Conservation (phyloP, 2,797 vertebrate genomes). For the Gymnopithys bicolor region DNA sequence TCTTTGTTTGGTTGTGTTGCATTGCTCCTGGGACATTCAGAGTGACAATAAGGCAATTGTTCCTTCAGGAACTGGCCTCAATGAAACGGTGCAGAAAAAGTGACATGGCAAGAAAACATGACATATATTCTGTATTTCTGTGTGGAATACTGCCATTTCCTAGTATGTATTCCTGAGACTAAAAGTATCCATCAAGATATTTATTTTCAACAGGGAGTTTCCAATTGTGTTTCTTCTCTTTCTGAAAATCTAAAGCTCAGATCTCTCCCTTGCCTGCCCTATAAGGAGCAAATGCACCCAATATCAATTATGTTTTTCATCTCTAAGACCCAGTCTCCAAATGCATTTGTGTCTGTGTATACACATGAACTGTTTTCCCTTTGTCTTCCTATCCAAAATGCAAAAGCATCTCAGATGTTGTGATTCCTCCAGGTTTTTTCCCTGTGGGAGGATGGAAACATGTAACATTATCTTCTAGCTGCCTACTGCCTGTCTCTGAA, state of each 20-base stretch:
- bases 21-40: constrained; percentile 53
- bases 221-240: constrained; percentile 32
- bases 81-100: constrained; percentile 32
- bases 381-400: constrained; percentile 75
- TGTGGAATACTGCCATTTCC: constrained; percentile 7
- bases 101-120: constrained; percentile 48
- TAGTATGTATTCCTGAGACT: constrained; percentile 49
- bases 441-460: constrained; percentile 67
- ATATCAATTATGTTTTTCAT: constrained; percentile 71
- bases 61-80: constrained; percentile 51
- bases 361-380: constrained; percentile 50
- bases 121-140: constrained; percentile 47
- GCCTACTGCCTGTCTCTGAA: constrained; percentile 73
- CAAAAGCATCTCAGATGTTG: constrained; percentile 60
- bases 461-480: constrained; percentile 76
- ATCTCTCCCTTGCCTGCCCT: neutral
- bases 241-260: constrained; percentile 45
- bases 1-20: constrained; percentile 41
- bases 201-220: constrained; percentile 66
- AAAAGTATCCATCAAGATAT: constrained; percentile 50
- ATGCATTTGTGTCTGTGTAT: constrained; percentile 33
- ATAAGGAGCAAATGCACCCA: constrained; percentile 56
- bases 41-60: constrained; percentile 65
- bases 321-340: constrained; percentile 56
- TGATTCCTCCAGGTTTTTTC: constrained; percentile 69